phyloP scores from a whole-genome alignment of 2,888 invertebrate species.

The Stenurella melanura region DNA sequence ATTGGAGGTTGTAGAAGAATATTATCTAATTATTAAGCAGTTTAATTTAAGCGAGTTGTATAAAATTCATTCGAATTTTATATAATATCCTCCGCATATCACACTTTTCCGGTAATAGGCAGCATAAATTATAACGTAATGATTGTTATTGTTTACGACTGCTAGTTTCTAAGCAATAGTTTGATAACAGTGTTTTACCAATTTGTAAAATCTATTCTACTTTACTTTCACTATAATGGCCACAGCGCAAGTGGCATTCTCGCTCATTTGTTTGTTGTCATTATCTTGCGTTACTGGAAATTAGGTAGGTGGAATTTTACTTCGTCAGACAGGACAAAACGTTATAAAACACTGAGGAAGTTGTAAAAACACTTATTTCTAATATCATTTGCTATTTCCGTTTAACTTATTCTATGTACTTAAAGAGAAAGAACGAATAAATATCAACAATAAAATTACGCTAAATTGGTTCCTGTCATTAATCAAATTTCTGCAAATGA shows the following conservation, averaged over 20 bases:
- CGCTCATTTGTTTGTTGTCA: conserved; percentile 13
- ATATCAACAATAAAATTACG: neutral
- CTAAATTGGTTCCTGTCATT: neutral
- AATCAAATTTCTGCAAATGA: neutral
- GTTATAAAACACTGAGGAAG: conserved; percentile 29
- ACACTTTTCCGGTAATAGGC: neutral
- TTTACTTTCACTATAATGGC: conserved; percentile 31
- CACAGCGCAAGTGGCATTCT: conserved; percentile 10
- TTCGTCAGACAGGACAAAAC: neutral
- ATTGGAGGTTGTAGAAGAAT: no score
- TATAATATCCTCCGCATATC: neutral
- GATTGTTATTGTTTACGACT: neutral
- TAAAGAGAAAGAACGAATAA: conserved; percentile 7
- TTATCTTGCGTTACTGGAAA: neutral
- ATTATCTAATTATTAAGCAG: no score
- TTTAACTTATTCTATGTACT: neutral
- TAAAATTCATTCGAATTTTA: no score
- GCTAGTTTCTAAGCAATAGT: neutral
- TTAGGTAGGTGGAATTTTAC: conserved; percentile 8
- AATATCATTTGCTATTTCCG: conserved; percentile 19
- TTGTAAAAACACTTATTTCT: conserved; percentile 23
- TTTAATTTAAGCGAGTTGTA: no score
- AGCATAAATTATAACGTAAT: neutral
- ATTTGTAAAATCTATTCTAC: conserved; percentile 7
- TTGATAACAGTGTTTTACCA: conserved; percentile 22